Percentiles rank a stretch among this genome's conserved stretches.
phyloP scores from a whole-genome alignment of 2,113 vertebrate species.

The Anoura caudifer region DNA sequence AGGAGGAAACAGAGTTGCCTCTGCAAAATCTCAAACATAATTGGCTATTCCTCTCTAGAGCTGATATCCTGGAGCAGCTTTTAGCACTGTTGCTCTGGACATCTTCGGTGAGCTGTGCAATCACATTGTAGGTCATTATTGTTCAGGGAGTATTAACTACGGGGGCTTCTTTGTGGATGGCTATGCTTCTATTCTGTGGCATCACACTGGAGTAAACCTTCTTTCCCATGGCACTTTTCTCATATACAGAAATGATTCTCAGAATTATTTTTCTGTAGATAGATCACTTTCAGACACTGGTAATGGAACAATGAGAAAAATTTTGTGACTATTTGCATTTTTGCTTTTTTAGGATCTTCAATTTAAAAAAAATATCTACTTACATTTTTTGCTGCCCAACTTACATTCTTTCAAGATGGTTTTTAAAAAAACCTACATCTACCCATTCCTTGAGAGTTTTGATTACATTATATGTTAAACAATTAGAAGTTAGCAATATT shows the following conservation, averaged over 20 bases:
- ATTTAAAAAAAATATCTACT: not conserved
- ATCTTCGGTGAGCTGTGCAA: not conserved
- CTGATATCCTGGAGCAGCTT: not conserved
- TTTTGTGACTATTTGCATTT: not conserved
- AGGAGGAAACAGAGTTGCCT: not conserved
- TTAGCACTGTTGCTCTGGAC: conserved; percentile 9
- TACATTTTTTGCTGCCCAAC: not conserved
- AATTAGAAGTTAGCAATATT: not conserved
- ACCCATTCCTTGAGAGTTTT: not conserved
- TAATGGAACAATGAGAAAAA: not conserved
- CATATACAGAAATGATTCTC: not conserved
- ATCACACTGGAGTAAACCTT: not conserved
- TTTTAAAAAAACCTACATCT: not conserved
- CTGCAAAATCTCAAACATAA: not conserved
- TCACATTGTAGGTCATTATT: not conserved
- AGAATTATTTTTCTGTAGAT: not conserved
- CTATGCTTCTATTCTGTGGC: not conserved
- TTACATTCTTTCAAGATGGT: not conserved
- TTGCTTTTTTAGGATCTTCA: not conserved
- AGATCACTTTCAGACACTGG: not conserved
- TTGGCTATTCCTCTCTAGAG: not conserved
- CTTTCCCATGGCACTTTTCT: not conserved
- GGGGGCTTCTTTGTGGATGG: not conserved
- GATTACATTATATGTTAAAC: not conserved
- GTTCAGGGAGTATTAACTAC: not conserved